These are phyloP conservation scores for Todiramphus chloris DNA, from an alignment of 2,113 vertebrate genomes.

Conservation along the genomic window DNA sequence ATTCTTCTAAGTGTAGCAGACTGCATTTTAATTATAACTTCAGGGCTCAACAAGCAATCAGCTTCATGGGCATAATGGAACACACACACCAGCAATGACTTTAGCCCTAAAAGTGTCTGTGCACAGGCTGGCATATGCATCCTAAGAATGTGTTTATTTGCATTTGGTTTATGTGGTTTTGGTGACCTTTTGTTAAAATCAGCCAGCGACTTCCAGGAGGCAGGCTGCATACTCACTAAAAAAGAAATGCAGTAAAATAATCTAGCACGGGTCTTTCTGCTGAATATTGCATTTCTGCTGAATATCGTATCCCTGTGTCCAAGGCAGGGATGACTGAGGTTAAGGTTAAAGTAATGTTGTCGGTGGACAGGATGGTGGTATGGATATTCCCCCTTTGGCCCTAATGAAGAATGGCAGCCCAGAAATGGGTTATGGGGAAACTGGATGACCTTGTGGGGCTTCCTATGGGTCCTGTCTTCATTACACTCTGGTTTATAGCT, in stretches of 20 bases:
- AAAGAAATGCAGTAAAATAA: neutral
- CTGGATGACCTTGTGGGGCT: neutral
- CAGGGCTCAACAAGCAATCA: neutral
- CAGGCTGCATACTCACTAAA: neutral
- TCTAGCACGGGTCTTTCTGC: neutral
- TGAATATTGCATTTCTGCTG: neutral
- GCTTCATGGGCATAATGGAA: neutral
- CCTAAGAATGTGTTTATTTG: slow-evolving; percentile 53
- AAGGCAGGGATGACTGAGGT: neutral
- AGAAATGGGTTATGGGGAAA: neutral
- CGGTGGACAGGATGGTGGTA: neutral
- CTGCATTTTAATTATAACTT: neutral
- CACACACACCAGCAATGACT: neutral
- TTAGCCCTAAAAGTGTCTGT: neutral
- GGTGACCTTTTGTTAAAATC: slow-evolving; percentile 55
- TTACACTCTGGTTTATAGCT: neutral
- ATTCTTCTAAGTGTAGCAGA: neutral
- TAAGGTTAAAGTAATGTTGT: neutral
- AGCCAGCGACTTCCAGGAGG: slow-evolving; percentile 31
- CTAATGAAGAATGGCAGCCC: neutral
- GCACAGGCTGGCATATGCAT: neutral
- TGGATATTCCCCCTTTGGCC: neutral
- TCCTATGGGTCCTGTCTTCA: neutral
- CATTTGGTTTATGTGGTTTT: slow-evolving; percentile 46
- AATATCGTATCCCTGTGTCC: neutral